These are phyloP conservation scores for Calidris pygmaea DNA, from an alignment of 2,113 vertebrate genomes.

Conservation along the genomic window DNA sequence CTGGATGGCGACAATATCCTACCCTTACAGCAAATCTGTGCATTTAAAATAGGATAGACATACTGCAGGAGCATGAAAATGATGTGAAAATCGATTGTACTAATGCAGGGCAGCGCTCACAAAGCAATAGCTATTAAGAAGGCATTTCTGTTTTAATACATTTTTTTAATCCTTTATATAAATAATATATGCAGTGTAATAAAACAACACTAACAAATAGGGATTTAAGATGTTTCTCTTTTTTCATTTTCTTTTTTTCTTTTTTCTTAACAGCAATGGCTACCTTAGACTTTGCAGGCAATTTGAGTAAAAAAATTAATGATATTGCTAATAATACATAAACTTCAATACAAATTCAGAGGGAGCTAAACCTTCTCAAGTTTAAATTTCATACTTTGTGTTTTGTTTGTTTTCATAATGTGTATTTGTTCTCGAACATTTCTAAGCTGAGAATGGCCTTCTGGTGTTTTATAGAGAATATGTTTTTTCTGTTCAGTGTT, in stretches of 20 bases:
- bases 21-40: neutral
- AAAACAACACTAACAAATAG: constrained; percentile 2
- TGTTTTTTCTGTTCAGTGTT: neutral
- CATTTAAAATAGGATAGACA: constrained; percentile 29
- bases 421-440: neutral
- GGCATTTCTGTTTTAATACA: constrained; percentile 22
- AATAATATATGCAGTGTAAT: constrained; percentile 24
- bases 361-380: neutral
- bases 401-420: neutral
- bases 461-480: neutral
- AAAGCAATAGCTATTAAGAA: constrained; percentile 26
- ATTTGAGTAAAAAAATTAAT: neutral
- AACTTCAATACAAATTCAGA: neutral
- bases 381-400: neutral
- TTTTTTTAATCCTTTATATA: constrained; percentile 50
- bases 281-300: neutral
- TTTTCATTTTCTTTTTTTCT: neutral
- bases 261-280: neutral
- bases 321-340: neutral
- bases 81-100: constrained; percentile 29
- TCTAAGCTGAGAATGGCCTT: neutral
- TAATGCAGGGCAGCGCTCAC: neutral
- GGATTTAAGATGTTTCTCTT: neutral
- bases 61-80: constrained; percentile 34
- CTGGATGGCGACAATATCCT: neutral